Percentiles rank a stretch among this genome's conserved stretches.
Conservation (phyloP, 2,113 vertebrate genomes). For the Tachycineta bicolor region DNA sequence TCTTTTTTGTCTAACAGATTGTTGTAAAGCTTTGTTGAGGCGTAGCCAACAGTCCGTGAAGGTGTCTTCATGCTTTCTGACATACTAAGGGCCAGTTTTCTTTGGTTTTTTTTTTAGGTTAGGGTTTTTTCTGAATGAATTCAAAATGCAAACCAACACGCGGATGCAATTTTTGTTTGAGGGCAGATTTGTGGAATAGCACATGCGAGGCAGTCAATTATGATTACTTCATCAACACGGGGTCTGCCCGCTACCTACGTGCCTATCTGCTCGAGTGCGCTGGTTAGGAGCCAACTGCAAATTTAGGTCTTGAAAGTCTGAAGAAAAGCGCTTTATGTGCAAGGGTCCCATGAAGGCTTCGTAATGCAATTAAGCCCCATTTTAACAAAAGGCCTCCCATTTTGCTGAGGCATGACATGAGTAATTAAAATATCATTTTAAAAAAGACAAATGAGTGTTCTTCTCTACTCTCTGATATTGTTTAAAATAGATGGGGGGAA, state of each 20-base stretch:
- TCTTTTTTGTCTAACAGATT: constrained; percentile 83
- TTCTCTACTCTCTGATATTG: constrained; percentile 36
- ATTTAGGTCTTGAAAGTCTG: constrained; percentile 79
- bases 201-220: constrained; percentile 67
- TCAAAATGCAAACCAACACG: constrained; percentile 67
- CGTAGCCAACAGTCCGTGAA: constrained; percentile 94
- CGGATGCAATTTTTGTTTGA: constrained; percentile 72
- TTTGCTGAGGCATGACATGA: constrained; percentile 59
- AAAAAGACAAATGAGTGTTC: constrained; percentile 60
- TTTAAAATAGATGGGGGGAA: neutral
- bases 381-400: constrained; percentile 69
- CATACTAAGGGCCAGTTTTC: constrained; percentile 73
- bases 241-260: constrained; percentile 76
- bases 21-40: constrained; percentile 82
- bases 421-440: constrained; percentile 72
- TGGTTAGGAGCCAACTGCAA: constrained; percentile 81
- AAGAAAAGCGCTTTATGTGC: constrained; percentile 74
- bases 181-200: constrained; percentile 70
- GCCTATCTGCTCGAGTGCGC: constrained; percentile 87
- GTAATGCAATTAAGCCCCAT: constrained; percentile 71
- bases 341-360: constrained; percentile 64
- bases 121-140: constrained; percentile 68
- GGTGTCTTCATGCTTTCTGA: constrained; percentile 89
- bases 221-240: constrained; percentile 74
- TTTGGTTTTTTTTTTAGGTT: neutral